A percentile compares a stretch with the other conserved stretches of the same genome.
Conservation (phyloP, 2,888 invertebrate genomes). For the Enchytraeus crypticus region DNA sequence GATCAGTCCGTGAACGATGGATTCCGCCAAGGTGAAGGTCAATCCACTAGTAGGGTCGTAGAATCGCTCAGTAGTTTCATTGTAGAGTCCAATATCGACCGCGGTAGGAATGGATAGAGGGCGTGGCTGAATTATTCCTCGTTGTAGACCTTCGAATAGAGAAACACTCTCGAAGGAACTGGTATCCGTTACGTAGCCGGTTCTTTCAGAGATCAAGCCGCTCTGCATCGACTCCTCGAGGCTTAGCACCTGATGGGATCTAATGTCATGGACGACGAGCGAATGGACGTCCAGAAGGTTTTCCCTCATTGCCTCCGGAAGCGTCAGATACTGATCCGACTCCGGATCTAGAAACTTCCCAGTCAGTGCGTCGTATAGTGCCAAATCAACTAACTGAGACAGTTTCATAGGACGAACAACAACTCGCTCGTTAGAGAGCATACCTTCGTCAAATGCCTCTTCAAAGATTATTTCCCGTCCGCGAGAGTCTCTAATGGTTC, state of each 20-base stretch:
- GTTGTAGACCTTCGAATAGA: slow-evolving; percentile 69
- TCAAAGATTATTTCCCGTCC: slow-evolving; percentile 21
- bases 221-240: slow-evolving; percentile 41
- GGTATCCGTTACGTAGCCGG: slow-evolving; percentile 49
- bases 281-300: slow-evolving; percentile 24
- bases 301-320: slow-evolving; percentile 24
- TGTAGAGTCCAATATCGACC: slow-evolving; percentile 28
- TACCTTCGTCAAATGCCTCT: slow-evolving; percentile 20
- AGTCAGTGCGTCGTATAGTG: slow-evolving; percentile 67
- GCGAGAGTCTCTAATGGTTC: slow-evolving; percentile 59
- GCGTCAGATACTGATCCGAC: slow-evolving; percentile 68
- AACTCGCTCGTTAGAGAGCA: slow-evolving; percentile 11
- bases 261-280: slow-evolving; percentile 27
- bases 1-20: slow-evolving; percentile 27
- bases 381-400: slow-evolving; percentile 59
- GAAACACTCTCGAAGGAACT: slow-evolving; percentile 59
- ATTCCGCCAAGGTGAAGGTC: slow-evolving; percentile 26
- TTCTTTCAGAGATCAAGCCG: slow-evolving; percentile 69
- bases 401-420: slow-evolving; percentile 19
- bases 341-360: slow-evolving; percentile 67
- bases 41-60: slow-evolving; percentile 25
- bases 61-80: slow-evolving; percentile 27
- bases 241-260: slow-evolving; percentile 24
- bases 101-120: slow-evolving; percentile 28
- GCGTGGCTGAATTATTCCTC: slow-evolving; percentile 26